phyloP scores from a whole-genome alignment of 2,113 vertebrate genomes.

The Siniperca knerii region DNA sequence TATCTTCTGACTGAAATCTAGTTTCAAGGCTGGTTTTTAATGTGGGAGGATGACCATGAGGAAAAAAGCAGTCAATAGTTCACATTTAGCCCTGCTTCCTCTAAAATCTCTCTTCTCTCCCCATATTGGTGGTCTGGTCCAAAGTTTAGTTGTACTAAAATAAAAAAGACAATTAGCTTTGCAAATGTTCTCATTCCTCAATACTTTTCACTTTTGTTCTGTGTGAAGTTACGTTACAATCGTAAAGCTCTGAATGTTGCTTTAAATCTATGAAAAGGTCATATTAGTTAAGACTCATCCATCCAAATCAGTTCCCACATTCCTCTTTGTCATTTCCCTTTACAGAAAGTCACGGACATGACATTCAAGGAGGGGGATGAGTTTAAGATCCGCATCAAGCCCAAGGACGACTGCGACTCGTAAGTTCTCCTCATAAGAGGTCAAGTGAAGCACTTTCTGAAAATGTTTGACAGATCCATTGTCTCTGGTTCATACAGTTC shows the following conservation, averaged over 20 bases:
- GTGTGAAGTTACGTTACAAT: neutral
- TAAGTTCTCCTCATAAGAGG: constrained; percentile 40
- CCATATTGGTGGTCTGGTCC: neutral
- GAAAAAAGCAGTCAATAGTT: neutral
- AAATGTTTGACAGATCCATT: too few relatives aligned
- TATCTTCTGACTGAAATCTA: too few relatives aligned
- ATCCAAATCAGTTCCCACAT: neutral
- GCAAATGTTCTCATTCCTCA: neutral
- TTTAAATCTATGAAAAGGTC: neutral
- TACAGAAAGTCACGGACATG: constrained; percentile 78
- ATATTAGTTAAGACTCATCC: neutral
- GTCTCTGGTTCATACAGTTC: neutral
- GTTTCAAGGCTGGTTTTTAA: neutral
- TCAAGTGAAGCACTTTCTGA: neutral
- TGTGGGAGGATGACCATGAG: neutral
- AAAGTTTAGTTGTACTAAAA: neutral
- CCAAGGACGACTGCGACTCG: constrained; percentile 29
- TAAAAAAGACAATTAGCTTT: neutral
- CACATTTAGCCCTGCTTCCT: neutral
- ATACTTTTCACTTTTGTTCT: neutral
- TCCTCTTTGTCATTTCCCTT: neutral
- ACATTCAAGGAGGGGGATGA: constrained; percentile 82
- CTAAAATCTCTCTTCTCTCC: neutral
- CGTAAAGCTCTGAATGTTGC: neutral
- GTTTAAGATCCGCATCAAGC: constrained; percentile 79